These are phyloP conservation scores for Palythoa caribaeorum DNA, from an alignment of 92 coral and sea anemone genomes.

Conservation along the genomic window DNA sequence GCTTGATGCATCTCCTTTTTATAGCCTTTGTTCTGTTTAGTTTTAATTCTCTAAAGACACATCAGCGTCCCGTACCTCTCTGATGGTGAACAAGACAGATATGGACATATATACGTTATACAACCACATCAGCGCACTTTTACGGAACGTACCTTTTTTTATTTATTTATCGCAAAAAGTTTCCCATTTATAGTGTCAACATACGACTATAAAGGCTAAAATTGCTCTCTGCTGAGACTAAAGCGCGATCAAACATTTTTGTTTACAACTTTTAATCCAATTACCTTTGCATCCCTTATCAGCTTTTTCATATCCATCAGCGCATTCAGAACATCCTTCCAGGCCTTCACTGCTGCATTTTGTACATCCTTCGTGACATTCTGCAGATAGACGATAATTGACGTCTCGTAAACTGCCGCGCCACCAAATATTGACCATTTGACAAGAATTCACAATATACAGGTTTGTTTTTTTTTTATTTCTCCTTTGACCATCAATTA, in stretches of 20 bases:
- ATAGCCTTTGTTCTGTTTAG: too few species aligned
- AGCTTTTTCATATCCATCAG: slow-evolving; percentile 78
- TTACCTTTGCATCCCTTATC: slow-evolving; percentile 95
- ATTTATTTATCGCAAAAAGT: too few species aligned
- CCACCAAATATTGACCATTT: neutral
- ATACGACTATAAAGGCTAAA: too few species aligned
- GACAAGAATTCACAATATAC: neutral
- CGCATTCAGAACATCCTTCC: slow-evolving; percentile 86
- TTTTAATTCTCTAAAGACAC: too few species aligned
- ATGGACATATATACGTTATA: too few species aligned
- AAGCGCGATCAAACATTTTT: neutral
- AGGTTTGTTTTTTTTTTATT: neutral
- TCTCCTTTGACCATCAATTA: neutral
- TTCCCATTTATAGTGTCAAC: neutral
- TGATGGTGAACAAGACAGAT: too few species aligned
- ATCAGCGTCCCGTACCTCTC: too few species aligned
- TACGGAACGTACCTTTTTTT: too few species aligned
- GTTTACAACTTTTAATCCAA: neutral
- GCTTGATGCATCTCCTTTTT: too few species aligned
- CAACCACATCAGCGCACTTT: too few species aligned
- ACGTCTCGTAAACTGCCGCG: neutral
- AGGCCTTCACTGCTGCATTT: slow-evolving; percentile 84
- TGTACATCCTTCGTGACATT: slow-evolving; percentile 84
- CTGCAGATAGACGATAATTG: slow-evolving; percentile 30
- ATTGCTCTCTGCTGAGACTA: too few species aligned